A percentile compares a stretch with the other conserved stretches of the same genome.
Evolutionary conservation across 2,888 invertebrate species (phyloP).

Genomic region (Coenonympha arcania): DNA sequence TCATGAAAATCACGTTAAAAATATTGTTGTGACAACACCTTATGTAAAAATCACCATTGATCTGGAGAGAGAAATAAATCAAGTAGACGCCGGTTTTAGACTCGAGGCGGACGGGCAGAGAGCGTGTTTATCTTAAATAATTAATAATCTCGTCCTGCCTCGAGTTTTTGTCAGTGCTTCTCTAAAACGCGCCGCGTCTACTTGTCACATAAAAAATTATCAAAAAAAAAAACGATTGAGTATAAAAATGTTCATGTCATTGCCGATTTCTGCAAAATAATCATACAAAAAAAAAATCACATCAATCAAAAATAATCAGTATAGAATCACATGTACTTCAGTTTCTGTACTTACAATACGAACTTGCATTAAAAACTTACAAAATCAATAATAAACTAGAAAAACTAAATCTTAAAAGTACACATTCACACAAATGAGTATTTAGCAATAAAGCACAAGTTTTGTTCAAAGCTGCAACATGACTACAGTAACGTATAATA

Average conservation of each 20-base stretch:
- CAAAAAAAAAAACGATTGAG: constrained; percentile 29
- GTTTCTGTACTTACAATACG: constrained; percentile 63
- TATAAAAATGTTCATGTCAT: constrained; percentile 45
- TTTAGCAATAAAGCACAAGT: constrained; percentile 72
- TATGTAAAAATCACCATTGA: constrained; percentile 29
- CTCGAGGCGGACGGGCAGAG: constrained; percentile 11
- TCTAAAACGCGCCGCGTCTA: constrained; percentile 41
- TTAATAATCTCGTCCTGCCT: constrained; percentile 23
- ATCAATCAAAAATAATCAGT: constrained; percentile 59
- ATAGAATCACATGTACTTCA: constrained; percentile 70
- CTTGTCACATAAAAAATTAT: constrained; percentile 35
- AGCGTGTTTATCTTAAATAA: constrained; percentile 34
- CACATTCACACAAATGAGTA: constrained; percentile 72
- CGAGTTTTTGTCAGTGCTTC: constrained; percentile 19
- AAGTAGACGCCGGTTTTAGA: constrained; percentile 32
- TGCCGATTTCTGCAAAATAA: constrained; percentile 38
- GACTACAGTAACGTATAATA: constrained; percentile 58
- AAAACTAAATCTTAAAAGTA: constrained; percentile 50
- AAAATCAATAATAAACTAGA: constrained; percentile 51
- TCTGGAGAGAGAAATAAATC: constrained; percentile 29
- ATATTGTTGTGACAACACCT: constrained; percentile 29
- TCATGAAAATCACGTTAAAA: constrained; percentile 47
- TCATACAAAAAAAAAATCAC: constrained; percentile 43
- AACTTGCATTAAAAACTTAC: constrained; percentile 53
- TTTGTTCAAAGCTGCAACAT: constrained; percentile 72